Evolutionary conservation across 2,888 invertebrate species (phyloP), one percentile per base, ranked within the genome.

Genomic region (Drosophila antonietae): DNA sequence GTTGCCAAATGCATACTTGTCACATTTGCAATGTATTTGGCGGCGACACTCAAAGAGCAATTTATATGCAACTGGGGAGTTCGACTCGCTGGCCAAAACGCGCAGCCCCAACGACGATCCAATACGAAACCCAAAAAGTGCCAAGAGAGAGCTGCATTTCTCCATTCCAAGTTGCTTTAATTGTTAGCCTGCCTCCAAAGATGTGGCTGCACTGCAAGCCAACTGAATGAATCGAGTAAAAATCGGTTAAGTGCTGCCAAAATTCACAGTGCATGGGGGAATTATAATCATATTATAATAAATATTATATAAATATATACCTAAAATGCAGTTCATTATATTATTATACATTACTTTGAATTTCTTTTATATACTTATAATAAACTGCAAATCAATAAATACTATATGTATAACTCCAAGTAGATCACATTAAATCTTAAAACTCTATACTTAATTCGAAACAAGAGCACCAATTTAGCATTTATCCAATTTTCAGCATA

Each of bases 1-100:
- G 88, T 80, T 82, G 77, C 89, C 88, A 88, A 84, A 85, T 79
- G 86, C 89, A 89, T 86, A 88, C 89, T 87, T 87, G 87, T 87
- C 87, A 87, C 87, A 89, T 87, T 84, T 75, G 88, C 88, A 87
- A 89, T 88, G 85, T 78, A 68, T 81, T 86, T 81, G 80, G 77
- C 80, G 76, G 62, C 74, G 72, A 74, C 79, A 75, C 84, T 78
- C 83, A 87, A 85, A 85, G 83, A 71, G 76, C 88, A 86, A 84
- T 84, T 84, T 84, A 84, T 81, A 88, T 83, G 84, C 88, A 81
- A 86, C 84, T 86, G 56, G 84, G 84, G 84, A 88, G 52, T 56
- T 73, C 41, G 49, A 49, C 20, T 35, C 69, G 55, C 39, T 69
- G 35, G 46, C 60, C 33, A 46, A 56, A 51, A n/a, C 15, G 37